Evolutionary conservation across 2,888 invertebrate species (phyloP), one percentile per base, ranked within the genome.

Genomic region (Eilema sororculum): DNA sequence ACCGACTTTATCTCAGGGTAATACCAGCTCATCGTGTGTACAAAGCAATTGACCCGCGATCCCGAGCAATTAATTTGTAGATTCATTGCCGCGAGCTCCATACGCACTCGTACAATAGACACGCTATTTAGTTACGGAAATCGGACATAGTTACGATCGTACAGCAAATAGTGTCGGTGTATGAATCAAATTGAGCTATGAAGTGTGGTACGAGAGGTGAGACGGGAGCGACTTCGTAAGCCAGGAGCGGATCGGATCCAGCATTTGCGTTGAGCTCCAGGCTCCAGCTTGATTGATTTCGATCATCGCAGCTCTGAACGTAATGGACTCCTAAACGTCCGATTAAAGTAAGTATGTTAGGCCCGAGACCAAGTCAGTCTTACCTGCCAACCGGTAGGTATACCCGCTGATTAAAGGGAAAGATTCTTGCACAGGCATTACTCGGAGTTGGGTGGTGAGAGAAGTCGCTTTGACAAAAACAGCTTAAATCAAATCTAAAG

Each of bases 121-220:
- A 79, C 68, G 77, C 82, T 69, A 77, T 80, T 75, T 82, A 72
- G 67, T 79, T 75, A 69, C 57, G 66, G 71, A 68, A 77, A 79
- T 77, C 67, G 30, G 62, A 70, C 67, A n/a, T 52, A 61, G 33
- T n/a, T 52, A 65, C 66, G n/a, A 61, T 66, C 24, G 58, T 58
- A 33, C 20, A 60, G 67, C 65, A 69, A 63, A 60, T 69, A 57
- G 33, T 67, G 22, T 59, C 65, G 25, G 58, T 24, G 62, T 68
- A 70, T 69, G 46, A 69, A 58, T 72, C 66, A 68, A 73, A 71
- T 77, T 71, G 62, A 72, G 22, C 37, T 70, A 60, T 57, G 69
- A 69, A 59, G 61, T 63, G 58, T 67, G 65, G 69, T 25, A 6
- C 41, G 16, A 69, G 52, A 13, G 6, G 24, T 33, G 30, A 28